Evolutionary conservation across 2,113 vertebrate genomes (phyloP), one percentile per base, ranked within the genome.

Genomic region (Aix galericulata): DNA sequence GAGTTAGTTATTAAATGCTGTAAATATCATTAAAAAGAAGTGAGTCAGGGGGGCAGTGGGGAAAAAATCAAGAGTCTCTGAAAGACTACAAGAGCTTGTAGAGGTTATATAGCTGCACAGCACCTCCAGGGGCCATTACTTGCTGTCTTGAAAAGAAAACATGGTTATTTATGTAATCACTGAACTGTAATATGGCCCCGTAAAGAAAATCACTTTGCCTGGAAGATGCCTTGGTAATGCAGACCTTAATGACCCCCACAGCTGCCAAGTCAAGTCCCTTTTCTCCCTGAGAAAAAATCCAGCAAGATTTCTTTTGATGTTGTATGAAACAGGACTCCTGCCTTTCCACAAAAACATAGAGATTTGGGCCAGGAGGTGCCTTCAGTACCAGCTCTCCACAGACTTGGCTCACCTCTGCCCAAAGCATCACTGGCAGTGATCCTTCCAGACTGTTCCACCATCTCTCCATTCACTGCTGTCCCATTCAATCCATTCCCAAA

Each of bases 141-240:
- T 44, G 20, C 8, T 64, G 77, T 56, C 77, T 92, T 93, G 75
- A 36, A 82, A 88, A 90, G 81, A 82, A 96, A 97, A 95, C 52
- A 71, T 26, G 10, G 22, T 63, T 91, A 85, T 96, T 97, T 97
- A 75, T 55, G 52, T 71, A 95, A 95, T 63, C 77, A 44, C 53
- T 86, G 74, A 95, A 84, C 62, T 73, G 38, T 34, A 88, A 73
- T 67, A 50, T 13, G 71, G 63, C 55, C 40, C 32, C 38, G 67
- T 53, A 56, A 89, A 96, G 81, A 60, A 97, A 96, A 95, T 52
- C 42, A 32, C 42, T 93, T 72, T 89, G 66, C 62, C 67, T 52
- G 52, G 63, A 91, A 60, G n/a, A 46, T 1, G 2, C 9, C 56
- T 69, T 63, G 76, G 22, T 46, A 88, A 86, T 66, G 42, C 67